Evolutionary conservation across 2,888 invertebrate genomes (phyloP), one percentile per base, ranked within the genome.

Genomic region (Cataglyphis rosenhaueri): DNA sequence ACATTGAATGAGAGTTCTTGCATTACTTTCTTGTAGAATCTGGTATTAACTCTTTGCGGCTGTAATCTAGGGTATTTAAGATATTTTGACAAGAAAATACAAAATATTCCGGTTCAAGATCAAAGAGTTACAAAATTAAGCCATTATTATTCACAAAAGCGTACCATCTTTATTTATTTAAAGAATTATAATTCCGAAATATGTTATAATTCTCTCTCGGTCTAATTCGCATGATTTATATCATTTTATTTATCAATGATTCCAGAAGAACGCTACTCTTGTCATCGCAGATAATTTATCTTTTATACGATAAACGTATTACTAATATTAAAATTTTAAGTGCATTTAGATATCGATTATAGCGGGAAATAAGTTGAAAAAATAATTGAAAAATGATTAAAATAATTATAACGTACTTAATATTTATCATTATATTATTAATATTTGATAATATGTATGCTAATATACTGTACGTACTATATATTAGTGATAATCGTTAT

Each of bases 1-100:
- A 79, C 78, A 44, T 64, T 35, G 44, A 44, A 25, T 44, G 25
- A 48, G 35, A 79, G 44, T 21, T 12, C 44, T 66, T 25, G 32
- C 12, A 35, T 48, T 35, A 59, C 78, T 44, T 41, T 57, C 59
- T 32, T 59, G 57, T 35, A 44, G 78, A 59, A 70, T 12, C 32
- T 21, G 70, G 71, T 48, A 71, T 79, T 79, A 79, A 79, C 78
- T 79, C 78, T 79, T 79, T 71, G 59, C 78, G 59, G 71, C 9
- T 59, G 59, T 61, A 79, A 79, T 79, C 59, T 61, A n/a, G 44
- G 21, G 10, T 79, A 79, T 79, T 71, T 71, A 32, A 68, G 57
- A 79, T 70, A 79, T 79, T 79, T 79, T 35, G 18, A 59, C 78
- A 44, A 70, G 18, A 35, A 44, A 15, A 62, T 75, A 0, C 10